Conservation (phyloP, 2,888 invertebrate genomes). For the Tachina fera region DNA sequence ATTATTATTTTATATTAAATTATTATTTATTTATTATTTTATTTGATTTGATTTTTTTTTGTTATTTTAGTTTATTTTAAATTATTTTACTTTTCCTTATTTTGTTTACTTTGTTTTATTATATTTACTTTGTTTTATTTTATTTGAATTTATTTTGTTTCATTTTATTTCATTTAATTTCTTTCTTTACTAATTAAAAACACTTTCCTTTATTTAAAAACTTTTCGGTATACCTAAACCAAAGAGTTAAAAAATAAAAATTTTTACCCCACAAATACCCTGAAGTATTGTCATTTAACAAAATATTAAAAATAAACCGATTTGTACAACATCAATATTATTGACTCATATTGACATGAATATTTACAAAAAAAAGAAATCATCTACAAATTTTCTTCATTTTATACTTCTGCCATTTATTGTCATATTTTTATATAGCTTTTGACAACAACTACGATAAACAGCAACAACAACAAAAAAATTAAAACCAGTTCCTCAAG, state of each 20-base stretch:
- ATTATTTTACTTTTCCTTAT: too few relatives aligned
- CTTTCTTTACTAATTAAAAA: too few relatives aligned
- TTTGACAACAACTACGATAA: slow-evolving; percentile 27
- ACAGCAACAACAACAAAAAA: background rate
- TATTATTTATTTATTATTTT: too few relatives aligned
- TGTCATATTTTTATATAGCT: slow-evolving; percentile 53
- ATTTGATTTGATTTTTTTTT: too few relatives aligned
- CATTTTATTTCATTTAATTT: too few relatives aligned
- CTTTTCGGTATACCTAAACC: background rate
- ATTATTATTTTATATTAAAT: too few relatives aligned
- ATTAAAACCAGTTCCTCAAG: background rate
- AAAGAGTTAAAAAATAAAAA: background rate
- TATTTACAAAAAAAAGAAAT: slow-evolving; percentile 17
- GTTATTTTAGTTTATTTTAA: too few relatives aligned
- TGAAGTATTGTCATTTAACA: slow-evolving; percentile 43
- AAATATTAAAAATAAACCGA: slow-evolving; percentile 30
- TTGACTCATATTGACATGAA: slow-evolving; percentile 59
- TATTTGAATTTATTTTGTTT: too few relatives aligned
- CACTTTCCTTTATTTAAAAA: background rate
- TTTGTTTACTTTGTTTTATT: too few relatives aligned
- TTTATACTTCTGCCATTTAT: slow-evolving; percentile 28
- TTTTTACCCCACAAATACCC: slow-evolving; percentile 16
- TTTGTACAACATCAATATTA: slow-evolving; percentile 59
- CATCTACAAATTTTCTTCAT: slow-evolving; percentile 12
- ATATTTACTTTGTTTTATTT: too few relatives aligned